Base-by-base conservation (phyloP, 1,140 invertebrate species). In the Rhyacophila brunnea region DNA sequence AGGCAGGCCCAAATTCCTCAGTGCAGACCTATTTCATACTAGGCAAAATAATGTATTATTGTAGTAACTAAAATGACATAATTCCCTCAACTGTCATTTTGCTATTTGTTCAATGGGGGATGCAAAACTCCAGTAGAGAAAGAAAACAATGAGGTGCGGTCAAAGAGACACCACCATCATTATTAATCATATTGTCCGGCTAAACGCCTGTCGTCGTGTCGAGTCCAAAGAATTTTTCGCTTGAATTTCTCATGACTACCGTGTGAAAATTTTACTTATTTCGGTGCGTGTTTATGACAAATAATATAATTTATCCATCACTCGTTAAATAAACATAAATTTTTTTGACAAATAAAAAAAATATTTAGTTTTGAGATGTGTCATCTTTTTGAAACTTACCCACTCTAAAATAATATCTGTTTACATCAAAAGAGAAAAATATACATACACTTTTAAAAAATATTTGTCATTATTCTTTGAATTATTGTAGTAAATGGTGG, bases 41-140 rank as follows among this genome's bases (percentile, higher is more conserved):
- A n/a, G 23, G 23, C 9, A 3, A 28, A 28, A 3, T 28, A 9
- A 9, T 9, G 3, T 28, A 9, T 28, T 9, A 23, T 52, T 43
- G 11, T 13, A n/a, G n/a, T 20, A 35, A 34, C 45, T 43, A 56
- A 54, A 38, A 32, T 56, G 53, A 56, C 53, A 56, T 47, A 56
- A 47, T 56, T 56, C 53, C 43, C 51, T 23, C 11, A 42, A 7
- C 40, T 35, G 40, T 43, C 40, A 45, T 7, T 45, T 13, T 4
- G 5, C 34, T 54, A 23, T 54, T 13, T 54, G 51, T 14, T 15
- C 52, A 20, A 44, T 18, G 34, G 53, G 52, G 34, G 7, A n/a
- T 6, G 15, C 38, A 11, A 10, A 45, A 18, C n/a, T 47, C n/a
- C 20, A 32, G 35, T 45, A 15, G 38, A 15, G 9, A 47, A 47